These are phyloP conservation scores for Eutrigla gurnardus DNA, from an alignment of 2,797 vertebrate genomes.

Conservation along the genomic window DNA sequence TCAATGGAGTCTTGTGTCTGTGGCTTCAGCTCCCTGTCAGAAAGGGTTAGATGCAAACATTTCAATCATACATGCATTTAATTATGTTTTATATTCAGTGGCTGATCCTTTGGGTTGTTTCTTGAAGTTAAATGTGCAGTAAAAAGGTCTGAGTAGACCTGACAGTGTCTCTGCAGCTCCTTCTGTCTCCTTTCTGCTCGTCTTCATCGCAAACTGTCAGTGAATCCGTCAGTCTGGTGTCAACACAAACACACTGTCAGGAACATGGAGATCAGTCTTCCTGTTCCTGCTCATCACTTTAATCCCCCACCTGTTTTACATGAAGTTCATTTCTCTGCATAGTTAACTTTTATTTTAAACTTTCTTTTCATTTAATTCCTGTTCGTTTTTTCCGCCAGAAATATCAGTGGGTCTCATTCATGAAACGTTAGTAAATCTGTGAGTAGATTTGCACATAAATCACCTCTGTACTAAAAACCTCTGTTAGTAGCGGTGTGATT, in stretches of 20 bases:
- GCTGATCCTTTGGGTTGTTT: no score
- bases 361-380: neutral
- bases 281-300: neutral
- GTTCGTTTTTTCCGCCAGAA: neutral
- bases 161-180: slow-evolving; percentile 19
- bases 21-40: no score
- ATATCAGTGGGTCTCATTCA: neutral
- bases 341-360: no score
- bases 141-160: neutral
- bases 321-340: neutral
- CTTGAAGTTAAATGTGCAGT: neutral
- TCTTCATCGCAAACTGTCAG: slow-evolving; percentile 18
- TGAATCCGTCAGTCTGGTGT: slow-evolving; percentile 23
- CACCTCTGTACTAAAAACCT: no score
- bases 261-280: slow-evolving; percentile 16
- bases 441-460: no score
- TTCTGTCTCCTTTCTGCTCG: slow-evolving; percentile 11
- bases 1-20: neutral
- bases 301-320: neutral
- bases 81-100: neutral
- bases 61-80: neutral
- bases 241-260: slow-evolving; percentile 1
- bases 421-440: no score
- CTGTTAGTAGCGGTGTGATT: no score
- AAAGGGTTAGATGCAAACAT: neutral